Conservation (phyloP, 37 sponge, comb jelly and placozoan genomes). For the Diacarnus erythraeanus region DNA sequence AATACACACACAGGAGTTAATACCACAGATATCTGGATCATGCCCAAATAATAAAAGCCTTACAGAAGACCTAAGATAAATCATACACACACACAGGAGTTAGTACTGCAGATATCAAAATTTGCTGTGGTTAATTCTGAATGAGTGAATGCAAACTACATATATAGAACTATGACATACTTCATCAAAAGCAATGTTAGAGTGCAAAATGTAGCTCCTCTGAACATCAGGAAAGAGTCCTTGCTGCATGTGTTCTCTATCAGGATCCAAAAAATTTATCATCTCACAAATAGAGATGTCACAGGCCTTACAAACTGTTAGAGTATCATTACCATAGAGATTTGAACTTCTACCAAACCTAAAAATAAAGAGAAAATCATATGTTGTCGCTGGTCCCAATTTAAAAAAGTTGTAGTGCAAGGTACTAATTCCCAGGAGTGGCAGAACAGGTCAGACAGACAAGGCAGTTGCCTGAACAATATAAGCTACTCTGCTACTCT, state of each 20-base stretch:
- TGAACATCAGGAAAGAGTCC: conserved; percentile 84
- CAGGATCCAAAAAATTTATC: conserved; percentile 47
- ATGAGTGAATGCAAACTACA: too few species aligned
- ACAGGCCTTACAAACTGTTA: conserved; percentile 49
- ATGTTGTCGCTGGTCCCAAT: too few species aligned
- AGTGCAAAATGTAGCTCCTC: conserved; percentile 60
- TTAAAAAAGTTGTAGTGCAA: too few species aligned
- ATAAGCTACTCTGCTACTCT: too few species aligned
- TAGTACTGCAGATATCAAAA: neutral
- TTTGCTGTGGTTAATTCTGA: too few species aligned
- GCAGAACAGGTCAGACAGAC: too few species aligned
- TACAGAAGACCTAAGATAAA: conserved; percentile 17
- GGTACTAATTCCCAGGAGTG: too few species aligned
- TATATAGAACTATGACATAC: too few species aligned
- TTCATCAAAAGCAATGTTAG: conserved; percentile 50
- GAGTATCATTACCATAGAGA: conserved; percentile 12
- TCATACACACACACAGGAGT: neutral
- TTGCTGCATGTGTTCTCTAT: conserved; percentile 71
- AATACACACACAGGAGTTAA: neutral
- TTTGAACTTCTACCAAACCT: neutral
- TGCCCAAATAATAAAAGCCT: conserved; percentile 59
- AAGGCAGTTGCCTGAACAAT: too few species aligned
- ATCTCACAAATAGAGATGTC: conserved; percentile 50
- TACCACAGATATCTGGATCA: neutral
- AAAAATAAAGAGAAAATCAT: neutral